Conservation (phyloP, 2,888 invertebrate genomes). For the Platycheirus albimanus region DNA sequence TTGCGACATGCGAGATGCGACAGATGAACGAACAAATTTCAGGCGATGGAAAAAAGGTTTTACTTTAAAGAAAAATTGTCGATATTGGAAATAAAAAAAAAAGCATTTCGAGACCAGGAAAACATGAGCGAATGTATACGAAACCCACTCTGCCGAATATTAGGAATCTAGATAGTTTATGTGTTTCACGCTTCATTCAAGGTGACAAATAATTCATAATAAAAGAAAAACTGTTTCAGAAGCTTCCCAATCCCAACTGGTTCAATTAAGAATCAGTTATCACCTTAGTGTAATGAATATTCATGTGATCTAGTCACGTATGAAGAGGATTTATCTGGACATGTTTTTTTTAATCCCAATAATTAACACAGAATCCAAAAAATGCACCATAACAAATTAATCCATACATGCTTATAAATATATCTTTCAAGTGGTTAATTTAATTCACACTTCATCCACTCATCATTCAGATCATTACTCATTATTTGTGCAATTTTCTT, state of each 20-base stretch:
- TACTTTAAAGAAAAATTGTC: no score
- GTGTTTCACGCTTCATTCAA: background rate
- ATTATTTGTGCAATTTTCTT: background rate
- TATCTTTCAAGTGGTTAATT: conserved; percentile 62
- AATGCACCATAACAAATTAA: conserved; percentile 45
- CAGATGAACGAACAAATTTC: no score
- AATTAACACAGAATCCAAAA: conserved; percentile 45
- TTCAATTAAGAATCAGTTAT: conserved; percentile 18
- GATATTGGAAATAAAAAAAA: no score
- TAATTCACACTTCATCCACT: conserved; percentile 49
- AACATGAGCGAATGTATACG: background rate
- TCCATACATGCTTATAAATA: conserved; percentile 14
- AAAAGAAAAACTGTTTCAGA: background rate
- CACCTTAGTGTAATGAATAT: conserved; percentile 11
- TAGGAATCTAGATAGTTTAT: no score
- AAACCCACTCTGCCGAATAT: no score
- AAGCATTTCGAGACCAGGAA: no score
- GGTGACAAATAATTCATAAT: no score
- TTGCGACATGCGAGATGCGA: no score
- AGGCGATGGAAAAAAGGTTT: no score
- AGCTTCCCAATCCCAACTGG: conserved; percentile 6
- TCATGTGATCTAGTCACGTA: conserved; percentile 24
- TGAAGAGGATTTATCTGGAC: background rate
- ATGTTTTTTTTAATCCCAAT: conserved; percentile 37
- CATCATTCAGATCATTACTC: background rate